Conservation (phyloP, 2,113 vertebrate genomes). For the Entelurus aequoreus region DNA sequence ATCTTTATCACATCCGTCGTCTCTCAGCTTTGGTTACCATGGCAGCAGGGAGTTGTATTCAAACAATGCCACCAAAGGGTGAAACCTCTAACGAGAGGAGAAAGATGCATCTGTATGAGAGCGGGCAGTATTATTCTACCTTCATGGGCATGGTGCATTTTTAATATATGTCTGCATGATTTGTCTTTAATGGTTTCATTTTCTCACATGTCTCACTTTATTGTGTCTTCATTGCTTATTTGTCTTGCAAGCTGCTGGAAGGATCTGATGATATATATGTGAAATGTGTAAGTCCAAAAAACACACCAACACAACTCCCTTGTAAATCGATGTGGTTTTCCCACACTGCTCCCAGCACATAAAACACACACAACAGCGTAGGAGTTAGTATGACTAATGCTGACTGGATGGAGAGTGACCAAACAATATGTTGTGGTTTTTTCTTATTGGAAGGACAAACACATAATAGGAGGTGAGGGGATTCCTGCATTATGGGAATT, state of each 20-base stretch:
- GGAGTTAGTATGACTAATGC: constrained; percentile 52
- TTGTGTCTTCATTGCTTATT: neutral
- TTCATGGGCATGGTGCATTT: neutral
- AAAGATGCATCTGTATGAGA: constrained; percentile 21
- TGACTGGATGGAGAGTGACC: constrained; percentile 49
- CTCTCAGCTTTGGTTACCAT: constrained; percentile 53
- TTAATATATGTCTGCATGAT: too few relatives aligned
- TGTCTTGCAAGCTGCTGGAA: neutral
- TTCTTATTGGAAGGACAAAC: constrained; percentile 37
- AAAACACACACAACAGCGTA: constrained; percentile 48
- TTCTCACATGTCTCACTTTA: too few relatives aligned
- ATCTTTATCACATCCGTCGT: constrained; percentile 40
- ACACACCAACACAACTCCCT: constrained; percentile 32
- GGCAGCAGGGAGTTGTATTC: constrained; percentile 57
- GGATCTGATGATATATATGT: neutral
- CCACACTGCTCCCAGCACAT: constrained; percentile 45
- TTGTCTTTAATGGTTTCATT: too few relatives aligned
- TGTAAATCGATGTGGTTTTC: constrained; percentile 19
- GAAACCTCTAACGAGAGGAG: constrained; percentile 39
- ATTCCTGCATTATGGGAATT: neutral
- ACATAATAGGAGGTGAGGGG: constrained; percentile 32
- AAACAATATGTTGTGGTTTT: constrained; percentile 57
- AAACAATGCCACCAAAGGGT: constrained; percentile 54
- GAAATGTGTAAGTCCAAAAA: constrained; percentile 9
- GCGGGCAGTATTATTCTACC: constrained; percentile 10